phyloP scores from a whole-genome alignment of 2,113 vertebrate genomes.

The Sebastes schlegelii region DNA sequence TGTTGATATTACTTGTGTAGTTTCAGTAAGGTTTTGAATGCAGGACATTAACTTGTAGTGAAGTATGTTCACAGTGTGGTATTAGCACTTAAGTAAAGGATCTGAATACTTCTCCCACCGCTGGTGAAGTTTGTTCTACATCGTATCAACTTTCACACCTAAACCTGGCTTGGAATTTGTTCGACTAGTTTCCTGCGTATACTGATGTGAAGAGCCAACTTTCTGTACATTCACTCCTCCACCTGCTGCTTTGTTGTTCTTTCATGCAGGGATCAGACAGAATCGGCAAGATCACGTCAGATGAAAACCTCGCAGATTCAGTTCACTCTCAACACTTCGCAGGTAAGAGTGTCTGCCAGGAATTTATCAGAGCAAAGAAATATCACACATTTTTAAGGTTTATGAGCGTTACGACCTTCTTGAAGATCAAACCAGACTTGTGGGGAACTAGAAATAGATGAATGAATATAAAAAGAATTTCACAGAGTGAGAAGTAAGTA shows the following conservation, averaged over 20 bases:
- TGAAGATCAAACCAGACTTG: constrained; percentile 11
- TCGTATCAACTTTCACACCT: not conserved
- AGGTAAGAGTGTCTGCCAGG: constrained; percentile 76
- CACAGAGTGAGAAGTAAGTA: not conserved
- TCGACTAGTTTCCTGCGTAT: not conserved
- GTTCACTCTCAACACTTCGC: constrained; percentile 90
- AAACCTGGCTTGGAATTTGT: constrained; percentile 1
- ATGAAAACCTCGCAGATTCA: constrained; percentile 88
- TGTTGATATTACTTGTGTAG: too few species aligned
- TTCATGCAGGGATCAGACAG: constrained; percentile 80
- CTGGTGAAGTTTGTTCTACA: not conserved
- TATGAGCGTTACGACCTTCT: not conserved
- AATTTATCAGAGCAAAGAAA: not conserved
- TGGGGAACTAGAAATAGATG: not conserved
- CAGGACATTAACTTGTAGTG: too few species aligned
- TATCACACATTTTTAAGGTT: not conserved
- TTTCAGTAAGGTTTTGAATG: too few species aligned
- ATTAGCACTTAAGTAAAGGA: not conserved
- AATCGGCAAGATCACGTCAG: constrained; percentile 85
- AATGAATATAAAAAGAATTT: not conserved
- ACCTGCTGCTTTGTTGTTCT: constrained; percentile 2
- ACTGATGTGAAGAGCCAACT: not conserved
- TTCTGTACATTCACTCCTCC: not conserved
- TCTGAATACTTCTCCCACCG: not conserved
- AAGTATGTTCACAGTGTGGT: too few species aligned